Base-by-base conservation (phyloP, 2,888 invertebrate species). In the Rhorus exstirpatorius region DNA sequence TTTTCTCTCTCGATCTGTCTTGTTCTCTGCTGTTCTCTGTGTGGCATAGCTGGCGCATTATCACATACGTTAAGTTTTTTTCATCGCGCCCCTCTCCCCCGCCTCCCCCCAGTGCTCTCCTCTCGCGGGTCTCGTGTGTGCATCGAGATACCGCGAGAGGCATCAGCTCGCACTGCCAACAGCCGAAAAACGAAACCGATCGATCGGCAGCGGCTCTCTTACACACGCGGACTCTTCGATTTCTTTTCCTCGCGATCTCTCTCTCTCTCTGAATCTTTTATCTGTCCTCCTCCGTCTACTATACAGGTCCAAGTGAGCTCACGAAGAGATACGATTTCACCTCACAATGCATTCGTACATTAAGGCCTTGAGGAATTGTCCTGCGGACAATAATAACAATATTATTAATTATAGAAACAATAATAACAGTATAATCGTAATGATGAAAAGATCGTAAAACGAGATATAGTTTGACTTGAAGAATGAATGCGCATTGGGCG, bases 51-150 rank as follows among this genome's bases (percentile, higher is more conserved):
- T 81, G 79, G 79, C 87, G 89, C 89, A 89, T 89, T 89, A 89
- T 89, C 89, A 89, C 89, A 89, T 89, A 89, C 89, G 89, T 88
- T 89, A 88, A 88, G 80, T 80, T 88, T 86, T n/a, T 84, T 79
- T 67, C 78, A 72, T 78, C 83, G 74, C 84, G 81, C 81, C 77
- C 78, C 72, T 38, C 31, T 41, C 81, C 79, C 84, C 77, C 74
- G 77, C 72, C 41, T 31, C 55, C 8, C 3, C 17, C 17, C 14
- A n/a, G n/a, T 24, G 12, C 53, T 10, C 38, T 17, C 14, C 44
- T 19, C 58, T 49, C 75, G 12, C 63, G 44, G 44, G 61, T 72
- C 68, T 60, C 80, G 63, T 71, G 77, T 72, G 85, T 83, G 89
- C 85, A 87, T 88, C 87, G 89, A 88, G 61, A 60, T 61, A 61